These are phyloP conservation scores for Telenomus remus DNA, from an alignment of 1,140 invertebrate genomes.

Conservation along the genomic window DNA sequence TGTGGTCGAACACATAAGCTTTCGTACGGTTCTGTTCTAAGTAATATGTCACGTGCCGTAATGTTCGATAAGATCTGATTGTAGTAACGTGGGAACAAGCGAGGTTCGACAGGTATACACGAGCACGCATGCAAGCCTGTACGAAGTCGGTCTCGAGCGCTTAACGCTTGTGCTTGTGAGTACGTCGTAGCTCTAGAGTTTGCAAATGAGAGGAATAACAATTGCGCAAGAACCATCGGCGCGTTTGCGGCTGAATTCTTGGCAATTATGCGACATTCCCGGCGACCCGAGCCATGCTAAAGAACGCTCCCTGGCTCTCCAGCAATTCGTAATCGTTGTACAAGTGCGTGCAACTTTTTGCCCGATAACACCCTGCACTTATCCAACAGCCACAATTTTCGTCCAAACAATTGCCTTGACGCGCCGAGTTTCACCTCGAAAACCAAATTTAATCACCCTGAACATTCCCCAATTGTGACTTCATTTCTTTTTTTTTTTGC, in stretches of 20 bases:
- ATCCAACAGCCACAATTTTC: conserved; percentile 22
- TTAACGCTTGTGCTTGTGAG: conserved; percentile 48
- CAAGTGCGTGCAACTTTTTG: conserved; percentile 54
- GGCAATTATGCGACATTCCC: conserved; percentile 60
- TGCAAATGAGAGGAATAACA: conserved; percentile 68
- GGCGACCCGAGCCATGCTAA: conserved; percentile 36
- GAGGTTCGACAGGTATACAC: conserved; percentile 43
- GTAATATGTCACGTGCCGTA: conserved; percentile 44
- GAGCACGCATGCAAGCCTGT: conserved; percentile 23
- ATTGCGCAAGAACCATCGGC: conserved; percentile 56
- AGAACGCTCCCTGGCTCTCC: conserved; percentile 44
- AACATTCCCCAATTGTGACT: too few relatives aligned
- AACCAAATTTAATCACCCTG: too few relatives aligned
- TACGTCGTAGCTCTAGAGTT: conserved; percentile 48
- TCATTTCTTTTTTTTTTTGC: too few relatives aligned
- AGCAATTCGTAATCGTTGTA: conserved; percentile 44
- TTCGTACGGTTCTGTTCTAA: conserved; percentile 18
- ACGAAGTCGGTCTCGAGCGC: conserved; percentile 49
- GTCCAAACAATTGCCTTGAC: background rate
- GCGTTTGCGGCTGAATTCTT: conserved; percentile 54
- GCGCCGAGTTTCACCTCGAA: background rate
- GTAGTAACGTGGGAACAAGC: conserved; percentile 67
- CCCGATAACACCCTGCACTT: conserved; percentile 30
- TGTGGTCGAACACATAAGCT: too few relatives aligned
- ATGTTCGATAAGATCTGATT: conserved; percentile 70